Conservation (phyloP, 2,797 vertebrate genomes). For the Anguilla obscura region DNA sequence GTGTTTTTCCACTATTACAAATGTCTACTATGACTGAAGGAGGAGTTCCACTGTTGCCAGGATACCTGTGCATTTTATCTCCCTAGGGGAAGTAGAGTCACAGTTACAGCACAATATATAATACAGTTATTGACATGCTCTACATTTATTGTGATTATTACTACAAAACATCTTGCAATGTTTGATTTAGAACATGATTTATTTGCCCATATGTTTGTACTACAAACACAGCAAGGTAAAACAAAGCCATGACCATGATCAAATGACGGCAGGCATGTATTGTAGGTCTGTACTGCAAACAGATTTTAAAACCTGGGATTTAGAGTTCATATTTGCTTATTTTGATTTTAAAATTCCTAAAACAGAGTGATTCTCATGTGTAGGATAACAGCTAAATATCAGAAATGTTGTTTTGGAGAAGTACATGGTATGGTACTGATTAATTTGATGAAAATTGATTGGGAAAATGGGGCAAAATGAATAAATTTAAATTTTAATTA, state of each 20-base stretch:
- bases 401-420: no score
- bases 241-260: background rate
- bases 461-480: background rate
- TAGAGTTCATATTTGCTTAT: conserved; percentile 22
- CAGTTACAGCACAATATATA: conserved; percentile 31
- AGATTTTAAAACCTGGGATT: background rate
- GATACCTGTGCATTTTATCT: conserved; percentile 49
- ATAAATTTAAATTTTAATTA: background rate
- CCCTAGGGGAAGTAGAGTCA: conserved; percentile 24
- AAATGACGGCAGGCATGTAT: background rate
- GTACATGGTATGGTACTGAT: no score
- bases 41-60: conserved; percentile 42
- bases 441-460: background rate
- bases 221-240: conserved; percentile 23
- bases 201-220: conserved; percentile 38
- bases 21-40: background rate
- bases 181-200: conserved; percentile 43
- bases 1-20: conserved; percentile 21
- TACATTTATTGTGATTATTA: conserved; percentile 30
- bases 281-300: background rate
- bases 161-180: conserved; percentile 39
- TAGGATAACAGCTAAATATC: background rate
- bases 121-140: conserved; percentile 20
- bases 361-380: background rate
- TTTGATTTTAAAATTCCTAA: background rate